These are phyloP conservation scores for Drosophila ohnishii DNA, from an alignment of 1,140 invertebrate genomes.

Conservation along the genomic window DNA sequence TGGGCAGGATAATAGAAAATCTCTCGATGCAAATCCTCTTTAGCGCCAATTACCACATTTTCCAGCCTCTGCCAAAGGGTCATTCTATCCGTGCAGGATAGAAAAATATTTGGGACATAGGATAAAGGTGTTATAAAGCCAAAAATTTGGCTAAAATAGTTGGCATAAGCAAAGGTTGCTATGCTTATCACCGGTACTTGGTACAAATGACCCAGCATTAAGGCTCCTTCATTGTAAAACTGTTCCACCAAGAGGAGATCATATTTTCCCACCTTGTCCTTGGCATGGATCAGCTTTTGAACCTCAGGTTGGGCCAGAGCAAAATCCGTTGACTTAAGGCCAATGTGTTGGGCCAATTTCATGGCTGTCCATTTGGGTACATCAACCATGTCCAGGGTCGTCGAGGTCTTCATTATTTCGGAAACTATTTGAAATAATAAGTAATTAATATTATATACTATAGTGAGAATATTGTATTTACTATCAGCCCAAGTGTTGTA, in stretches of 20 bases:
- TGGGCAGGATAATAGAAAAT: slow-evolving; percentile 58
- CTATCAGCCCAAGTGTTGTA: slow-evolving; percentile 53
- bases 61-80: slow-evolving; percentile 78
- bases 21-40: slow-evolving; percentile 49
- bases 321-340: slow-evolving; percentile 59
- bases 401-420: slow-evolving; percentile 15
- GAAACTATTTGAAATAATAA: slow-evolving; percentile 14
- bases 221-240: slow-evolving; percentile 81
- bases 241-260: slow-evolving; percentile 82
- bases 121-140: slow-evolving; percentile 74
- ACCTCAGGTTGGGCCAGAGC: slow-evolving; percentile 77
- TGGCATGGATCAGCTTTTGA: slow-evolving; percentile 72
- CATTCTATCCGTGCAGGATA: slow-evolving; percentile 74
- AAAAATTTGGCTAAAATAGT: slow-evolving; percentile 73
- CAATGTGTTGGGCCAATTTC: slow-evolving; percentile 33
- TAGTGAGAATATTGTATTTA: slow-evolving; percentile 10
- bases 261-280: slow-evolving; percentile 73
- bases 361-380: slow-evolving; percentile 21
- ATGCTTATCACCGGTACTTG: slow-evolving; percentile 75
- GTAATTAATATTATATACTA: neutral
- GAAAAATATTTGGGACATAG: slow-evolving; percentile 66
- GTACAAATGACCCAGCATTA: slow-evolving; percentile 79
- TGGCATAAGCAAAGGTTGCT: slow-evolving; percentile 69
- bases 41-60: slow-evolving; percentile 33
- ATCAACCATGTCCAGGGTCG: slow-evolving; percentile 47